A percentile compares a stretch with the other conserved stretches of the same genome.
These are phyloP conservation scores for Himalopsyche kuldschensis DNA, from an alignment of 2,888 invertebrate genomes.

Conservation along the genomic window DNA sequence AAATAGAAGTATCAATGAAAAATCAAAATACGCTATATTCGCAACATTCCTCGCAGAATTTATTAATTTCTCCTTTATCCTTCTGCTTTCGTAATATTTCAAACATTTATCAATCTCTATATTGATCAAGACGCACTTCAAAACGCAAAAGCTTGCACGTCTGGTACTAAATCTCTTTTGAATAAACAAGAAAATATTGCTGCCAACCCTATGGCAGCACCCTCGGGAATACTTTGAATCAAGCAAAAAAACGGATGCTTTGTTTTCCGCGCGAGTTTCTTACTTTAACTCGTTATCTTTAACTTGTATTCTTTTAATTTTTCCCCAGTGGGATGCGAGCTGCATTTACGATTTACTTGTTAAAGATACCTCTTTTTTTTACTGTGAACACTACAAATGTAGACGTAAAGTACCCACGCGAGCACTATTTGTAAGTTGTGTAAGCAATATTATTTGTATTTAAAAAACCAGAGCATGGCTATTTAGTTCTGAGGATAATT, in stretches of 20 bases:
- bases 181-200: too few relatives aligned
- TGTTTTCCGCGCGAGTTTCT: neutral
- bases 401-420: neutral
- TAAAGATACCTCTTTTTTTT: neutral
- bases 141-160: too few relatives aligned
- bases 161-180: too few relatives aligned
- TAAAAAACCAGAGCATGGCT: too few relatives aligned
- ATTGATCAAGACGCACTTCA: too few relatives aligned
- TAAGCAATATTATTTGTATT: neutral
- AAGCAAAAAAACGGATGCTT: neutral
- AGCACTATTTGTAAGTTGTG: neutral
- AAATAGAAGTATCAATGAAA: too few relatives aligned
- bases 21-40: too few relatives aligned
- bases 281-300: neutral
- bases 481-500: too few relatives aligned
- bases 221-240: neutral
- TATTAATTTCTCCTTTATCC: too few relatives aligned
- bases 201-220: neutral
- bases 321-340: neutral
- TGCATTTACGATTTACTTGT: neutral
- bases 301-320: neutral
- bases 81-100: too few relatives aligned
- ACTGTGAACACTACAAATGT: neutral
- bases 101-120: too few relatives aligned
- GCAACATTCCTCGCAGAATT: too few relatives aligned